Evolutionary conservation across 2,888 invertebrate species (phyloP), one percentile per base, ranked within the genome.

Genomic region (Achlya flavicornis): DNA sequence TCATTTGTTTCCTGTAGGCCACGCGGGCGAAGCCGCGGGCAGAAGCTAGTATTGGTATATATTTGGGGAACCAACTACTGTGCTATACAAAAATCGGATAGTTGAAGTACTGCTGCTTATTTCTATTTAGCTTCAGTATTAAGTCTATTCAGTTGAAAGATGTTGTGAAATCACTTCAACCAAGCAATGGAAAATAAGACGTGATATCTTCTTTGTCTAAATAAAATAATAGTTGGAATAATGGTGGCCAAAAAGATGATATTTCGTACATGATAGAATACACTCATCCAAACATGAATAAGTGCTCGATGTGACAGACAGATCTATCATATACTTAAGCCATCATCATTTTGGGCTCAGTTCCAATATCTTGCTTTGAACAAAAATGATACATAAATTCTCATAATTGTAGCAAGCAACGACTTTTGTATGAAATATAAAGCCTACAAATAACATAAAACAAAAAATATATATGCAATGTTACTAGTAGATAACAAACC

Each of bases 321-420:
- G 16, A 53, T 53, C 53, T 53, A 53, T 53, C 53, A 53, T 53
- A 53, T 19, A 53, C 53, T 53, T n/a, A 53, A 53, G 53, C 53
- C 10, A 53, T 53, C 53, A 53, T 53, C 16, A 19, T 53, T 53
- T 10, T 19, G 53, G 53, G 53, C 53, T 19, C 53, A 53, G 53
- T 53, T 53, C 53, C 53, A 53, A 53, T 53, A 53, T 53, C n/a
- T 53, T 19, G 53, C 53, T 19, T 53, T 53, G 19, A 53, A 10
- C 53, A 19, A 53, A 53, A 53, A 53, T 53, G 53, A 53, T 53
- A 19, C 53, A 53, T 53, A 53, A 19, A 10, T 53, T 19, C 10
- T 53, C 19, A 10, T 19, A 10, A 53, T 19, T 3, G 16, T 16
- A n/a, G 53, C 0, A 19, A n/a, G n/a, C n/a, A n/a, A 53, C 19